Conservation (phyloP, 2,888 invertebrate species). For the Penaeus monodon region DNA sequence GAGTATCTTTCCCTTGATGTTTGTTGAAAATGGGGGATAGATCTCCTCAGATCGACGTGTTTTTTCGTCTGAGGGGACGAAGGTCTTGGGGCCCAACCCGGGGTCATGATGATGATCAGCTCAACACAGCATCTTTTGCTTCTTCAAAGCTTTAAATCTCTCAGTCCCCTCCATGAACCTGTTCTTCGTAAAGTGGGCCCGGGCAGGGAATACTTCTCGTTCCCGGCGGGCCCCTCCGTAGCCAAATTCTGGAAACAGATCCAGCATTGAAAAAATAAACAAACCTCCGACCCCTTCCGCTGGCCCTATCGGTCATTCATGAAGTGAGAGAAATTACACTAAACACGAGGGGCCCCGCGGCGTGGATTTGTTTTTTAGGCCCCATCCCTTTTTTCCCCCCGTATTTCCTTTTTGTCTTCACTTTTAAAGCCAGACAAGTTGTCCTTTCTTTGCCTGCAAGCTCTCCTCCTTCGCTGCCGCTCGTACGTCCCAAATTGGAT, state of each 20-base stretch:
- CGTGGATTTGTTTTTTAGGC: constrained; percentile 57
- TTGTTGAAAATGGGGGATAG: constrained; percentile 56
- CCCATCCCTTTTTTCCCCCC: constrained; percentile 46
- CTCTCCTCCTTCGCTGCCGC: neutral
- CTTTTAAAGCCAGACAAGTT: constrained; percentile 26
- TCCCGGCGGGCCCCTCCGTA: constrained; percentile 32
- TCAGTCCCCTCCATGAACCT: constrained; percentile 33
- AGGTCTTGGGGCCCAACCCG: constrained; percentile 54
- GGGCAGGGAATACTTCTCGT: constrained; percentile 38
- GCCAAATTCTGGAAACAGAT: constrained; percentile 59
- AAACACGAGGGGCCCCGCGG: constrained; percentile 62
- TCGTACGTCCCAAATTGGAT: neutral
- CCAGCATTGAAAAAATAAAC: constrained; percentile 52
- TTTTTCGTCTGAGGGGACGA: constrained; percentile 55
- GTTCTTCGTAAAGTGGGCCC: constrained; percentile 48
- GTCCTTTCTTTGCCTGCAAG: neutral
- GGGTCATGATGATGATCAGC: constrained; percentile 63
- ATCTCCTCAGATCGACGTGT: constrained; percentile 58
- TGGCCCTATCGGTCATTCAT: constrained; percentile 22
- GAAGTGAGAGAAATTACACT: constrained; percentile 56
- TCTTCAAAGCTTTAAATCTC: constrained; percentile 31
- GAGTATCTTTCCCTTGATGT: constrained; percentile 42
- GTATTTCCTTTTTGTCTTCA: constrained; percentile 50
- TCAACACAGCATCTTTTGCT: constrained; percentile 48
- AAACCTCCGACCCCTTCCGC: constrained; percentile 43